Evolutionary conservation across 2,797 vertebrate species (phyloP), one percentile per base, ranked within the genome.

Genomic region (Sylvilagus floridanus): DNA sequence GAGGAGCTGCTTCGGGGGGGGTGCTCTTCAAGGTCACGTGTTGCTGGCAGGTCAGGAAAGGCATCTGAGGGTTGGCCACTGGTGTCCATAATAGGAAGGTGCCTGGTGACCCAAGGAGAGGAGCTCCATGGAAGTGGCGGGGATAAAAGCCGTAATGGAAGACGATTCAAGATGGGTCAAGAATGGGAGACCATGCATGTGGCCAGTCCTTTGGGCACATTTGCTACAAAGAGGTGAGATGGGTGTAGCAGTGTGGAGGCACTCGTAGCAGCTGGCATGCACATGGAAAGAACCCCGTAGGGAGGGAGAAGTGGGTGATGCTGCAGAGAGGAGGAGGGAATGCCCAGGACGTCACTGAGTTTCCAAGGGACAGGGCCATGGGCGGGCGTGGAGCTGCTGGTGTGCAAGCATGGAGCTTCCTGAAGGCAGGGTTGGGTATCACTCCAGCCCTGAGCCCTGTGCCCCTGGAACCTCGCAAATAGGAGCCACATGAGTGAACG

Each of bases 271-370:
- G 2, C 12, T 26, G 6, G 22, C 32, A 65, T 6, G n/a, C 65
- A 26, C 30, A 2, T 12, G 47, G 65, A 16, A 54, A 24, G 52
- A 35, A 35, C 19, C n/a, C 32, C 6, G 8, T 14, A 16, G 42
- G 32, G 19, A 2, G 21, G 30, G 21, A 52, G 28, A 82, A 9
- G 21, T 69, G n/a, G 22, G 17, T 19, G 50, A 54, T 19, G 22
- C 66, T 47, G 28, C 60, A 54, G 9, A 12, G 47, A 35, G 9
- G 14, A 13, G 50, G 65, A 69, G 14, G 35, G 47, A 35, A 69
- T 2, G 7, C n/a, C 13, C 16, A 0, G 37, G 35, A n/a, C 17
- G 30, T 28, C 22, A 0, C 14, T 37, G n/a, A 17, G 65, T 68
- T 32, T 4, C 78, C 7, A 0, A 1, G 47, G 50, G 22, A 35